Percentiles rank a stretch among this genome's conserved stretches.
These are phyloP conservation scores for Ephestia elutella DNA, from an alignment of 1,140 invertebrate species.

Conservation along the genomic window DNA sequence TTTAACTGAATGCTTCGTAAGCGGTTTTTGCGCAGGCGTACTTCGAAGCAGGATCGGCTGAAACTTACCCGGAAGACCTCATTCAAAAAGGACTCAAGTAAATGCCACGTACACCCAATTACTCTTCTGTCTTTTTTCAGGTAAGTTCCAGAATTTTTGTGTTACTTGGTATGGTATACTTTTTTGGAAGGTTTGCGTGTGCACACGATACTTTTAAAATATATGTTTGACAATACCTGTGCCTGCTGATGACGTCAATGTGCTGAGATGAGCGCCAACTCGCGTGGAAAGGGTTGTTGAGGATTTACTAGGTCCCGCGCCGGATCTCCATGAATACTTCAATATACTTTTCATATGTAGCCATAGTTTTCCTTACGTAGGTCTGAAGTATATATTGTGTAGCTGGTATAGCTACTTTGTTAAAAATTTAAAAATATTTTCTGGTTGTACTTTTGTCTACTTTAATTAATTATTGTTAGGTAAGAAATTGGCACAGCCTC, in stretches of 20 bases:
- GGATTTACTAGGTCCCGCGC: conserved; percentile 7
- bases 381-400: too few relatives aligned
- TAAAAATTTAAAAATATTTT: too few relatives aligned
- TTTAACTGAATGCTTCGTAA: conserved; percentile 54
- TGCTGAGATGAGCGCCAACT: conserved; percentile 28
- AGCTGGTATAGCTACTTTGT: too few relatives aligned
- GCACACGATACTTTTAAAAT: conserved; percentile 72
- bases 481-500: too few relatives aligned
- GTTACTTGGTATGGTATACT: conserved; percentile 17
- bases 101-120: neutral
- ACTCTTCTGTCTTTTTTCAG: neutral
- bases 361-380: too few relatives aligned
- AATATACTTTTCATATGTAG: too few relatives aligned
- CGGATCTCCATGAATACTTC: neutral
- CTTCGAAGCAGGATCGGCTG: conserved; percentile 57
- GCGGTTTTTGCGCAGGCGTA: conserved; percentile 57
- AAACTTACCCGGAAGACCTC: conserved; percentile 45
- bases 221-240: conserved; percentile 71
- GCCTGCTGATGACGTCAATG: conserved; percentile 68
- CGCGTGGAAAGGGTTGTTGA: conserved; percentile 26
- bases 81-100: conserved; percentile 31
- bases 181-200: conserved; percentile 40
- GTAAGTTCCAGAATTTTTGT: neutral
- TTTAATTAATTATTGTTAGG: too few relatives aligned
- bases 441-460: too few relatives aligned